Conservation (phyloP, 2,113 vertebrate species). For the Notothenia coriiceps region DNA sequence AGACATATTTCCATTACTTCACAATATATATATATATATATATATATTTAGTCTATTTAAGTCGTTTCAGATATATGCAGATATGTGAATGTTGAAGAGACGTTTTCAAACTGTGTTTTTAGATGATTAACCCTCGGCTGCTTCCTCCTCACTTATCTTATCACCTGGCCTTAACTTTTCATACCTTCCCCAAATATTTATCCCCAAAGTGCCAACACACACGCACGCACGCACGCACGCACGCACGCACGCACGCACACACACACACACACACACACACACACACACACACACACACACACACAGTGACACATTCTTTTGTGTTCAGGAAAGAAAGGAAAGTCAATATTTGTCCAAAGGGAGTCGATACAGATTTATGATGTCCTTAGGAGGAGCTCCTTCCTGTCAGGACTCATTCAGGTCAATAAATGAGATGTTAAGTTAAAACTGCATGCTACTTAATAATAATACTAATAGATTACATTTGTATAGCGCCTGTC, state of each 20-base stretch:
- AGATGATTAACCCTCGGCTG: conserved; percentile 57
- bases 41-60: too few species aligned
- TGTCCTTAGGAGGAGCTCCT: not conserved
- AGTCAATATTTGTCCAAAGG: conserved; percentile 59
- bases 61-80: too few species aligned
- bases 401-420: too few species aligned
- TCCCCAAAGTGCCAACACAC: conserved; percentile 34
- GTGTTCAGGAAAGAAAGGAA: not conserved
- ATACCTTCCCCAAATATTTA: conserved; percentile 66
- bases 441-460: too few species aligned
- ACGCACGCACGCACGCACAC: conserved; percentile 6
- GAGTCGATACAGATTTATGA: conserved; percentile 16
- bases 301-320: conserved; percentile 24
- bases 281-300: conserved; percentile 7
- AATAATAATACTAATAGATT: too few species aligned
- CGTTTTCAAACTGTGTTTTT: not conserved
- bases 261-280: conserved; percentile 1
- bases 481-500: too few species aligned
- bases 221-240: not conserved
- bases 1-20: not conserved
- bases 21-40: too few species aligned
- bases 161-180: conserved; percentile 56
- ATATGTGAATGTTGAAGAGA: too few species aligned
- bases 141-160: conserved; percentile 68
- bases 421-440: too few species aligned